Evolutionary conservation across 2,797 vertebrate species (phyloP), one percentile per base, ranked within the genome.

Genomic region (Pseudochirops corinnae): DNA sequence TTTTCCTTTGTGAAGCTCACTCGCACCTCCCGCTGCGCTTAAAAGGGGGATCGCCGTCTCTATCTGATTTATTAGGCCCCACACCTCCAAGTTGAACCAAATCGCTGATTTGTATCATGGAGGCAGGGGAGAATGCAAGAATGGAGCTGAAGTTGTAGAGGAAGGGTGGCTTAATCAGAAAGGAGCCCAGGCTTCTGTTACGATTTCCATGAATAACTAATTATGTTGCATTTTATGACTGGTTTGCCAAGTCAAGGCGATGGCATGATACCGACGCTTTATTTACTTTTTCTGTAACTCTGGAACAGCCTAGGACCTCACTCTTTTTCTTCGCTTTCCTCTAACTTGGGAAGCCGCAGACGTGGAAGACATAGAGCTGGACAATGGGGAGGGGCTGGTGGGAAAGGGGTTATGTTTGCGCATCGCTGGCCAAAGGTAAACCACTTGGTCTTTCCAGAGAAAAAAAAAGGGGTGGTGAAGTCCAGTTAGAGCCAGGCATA

Each of bases 291-390:
- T 24, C 39, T 87, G 26, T 10, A 87, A 82, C 39, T 26, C n/a
- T 14, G 0, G 53, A 26, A 90, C 39, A 24, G 52, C 33, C 62
- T 93, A 29, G 0, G 16, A 39, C 39, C 7, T 1, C 6, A 28
- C 55, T 33, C 6, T 4, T 0, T 1, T 58, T 46, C 56, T 67
- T 31, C 0, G 2, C 21, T 13, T 82, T 82, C 6, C 24, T 55
- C 21, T 21, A 46, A 26, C 10, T 7, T 52, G 57, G 26, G 31
- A n/a, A 10, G 9, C 33, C 31, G 28, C 31, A 92, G 28, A 82
- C 3, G 7, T 24, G 74, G 26, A 24, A 50, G 24, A 26, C 7
- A 11, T 87, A 24, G 18, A 82, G 39, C 21, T 26, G 39, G 39
- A 10, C 21, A 46, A 46, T 26, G 39, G 21, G 74, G 39, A 87